Evolutionary conservation across 2,888 invertebrate species (phyloP), one percentile per base, ranked within the genome.

Genomic region (Entomobrya proxima): DNA sequence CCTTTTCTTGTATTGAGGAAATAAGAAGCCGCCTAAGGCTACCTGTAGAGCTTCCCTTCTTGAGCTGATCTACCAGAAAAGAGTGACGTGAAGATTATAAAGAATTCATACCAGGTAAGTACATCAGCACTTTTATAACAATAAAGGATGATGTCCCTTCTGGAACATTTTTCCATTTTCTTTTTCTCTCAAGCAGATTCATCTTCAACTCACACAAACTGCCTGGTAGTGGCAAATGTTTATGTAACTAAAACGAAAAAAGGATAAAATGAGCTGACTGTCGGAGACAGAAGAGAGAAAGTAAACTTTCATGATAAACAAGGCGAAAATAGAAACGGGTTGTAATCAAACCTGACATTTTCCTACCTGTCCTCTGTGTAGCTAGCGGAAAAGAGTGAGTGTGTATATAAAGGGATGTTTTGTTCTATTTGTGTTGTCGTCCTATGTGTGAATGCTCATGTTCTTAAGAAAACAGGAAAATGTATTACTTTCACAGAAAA

Each of bases 1-100:
- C 50, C 27, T 75, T 44, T 35, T 37, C 44, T 74, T 67, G 52
- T 83, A 37, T 76, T 15, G 27, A 37, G 11, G 24, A 37, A 72
- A 50, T 52, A 52, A 47, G 72, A 52, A 55, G 74, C 85, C 78
- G 85, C 85, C 85, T 80, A 52, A 52, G 85, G 85, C 85, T 85
- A 85, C 85, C 85, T 85, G 85, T 85, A 85, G 85, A 78, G 85
- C 80, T 85, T 79, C 77, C 52, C 50, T n/a, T 47, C 58, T 55
- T 58, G 52, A 80, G 80, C 79, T 64, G 85, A 84, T 84, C 69
- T 77, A 84, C 52, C 69, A 80, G 55, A 47, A 61, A 50, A 44
- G 75, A 61, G 21, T 82, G 85, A 85, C 85, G 52, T 15, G 47
- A 32, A 74, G 78, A 85, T 85, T 74, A 85, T 85, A 85, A 85